A percentile compares a stretch with the other conserved stretches of the same genome.
These are phyloP conservation scores for Actenoides lindsayi DNA, from an alignment of 2,113 vertebrate species.

Conservation along the genomic window DNA sequence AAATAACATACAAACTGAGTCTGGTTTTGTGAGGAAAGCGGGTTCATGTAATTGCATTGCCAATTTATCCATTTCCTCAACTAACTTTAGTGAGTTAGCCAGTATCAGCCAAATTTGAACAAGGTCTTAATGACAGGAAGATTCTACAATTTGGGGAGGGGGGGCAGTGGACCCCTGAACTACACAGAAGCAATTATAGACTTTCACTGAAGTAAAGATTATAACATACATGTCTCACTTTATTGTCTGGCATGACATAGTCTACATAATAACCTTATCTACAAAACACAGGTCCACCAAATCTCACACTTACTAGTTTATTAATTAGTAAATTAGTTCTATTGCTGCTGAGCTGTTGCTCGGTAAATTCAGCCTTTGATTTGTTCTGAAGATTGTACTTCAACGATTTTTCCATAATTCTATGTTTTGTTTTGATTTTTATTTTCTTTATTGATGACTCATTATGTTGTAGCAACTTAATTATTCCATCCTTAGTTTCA, in stretches of 20 bases:
- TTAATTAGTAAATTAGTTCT: background rate
- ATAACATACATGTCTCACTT: background rate
- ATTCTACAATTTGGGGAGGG: background rate
- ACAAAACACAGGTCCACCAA: background rate
- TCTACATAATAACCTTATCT: background rate
- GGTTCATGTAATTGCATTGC: background rate
- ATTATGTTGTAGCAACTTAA: background rate
- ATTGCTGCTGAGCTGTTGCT: background rate
- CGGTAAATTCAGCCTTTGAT: background rate
- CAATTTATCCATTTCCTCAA: background rate
- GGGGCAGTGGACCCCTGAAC: background rate
- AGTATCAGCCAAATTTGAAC: background rate
- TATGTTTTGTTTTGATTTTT: background rate
- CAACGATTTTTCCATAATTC: background rate
- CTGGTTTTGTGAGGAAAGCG: background rate
- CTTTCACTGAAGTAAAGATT: background rate
- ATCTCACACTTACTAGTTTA: background rate
- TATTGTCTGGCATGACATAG: background rate
- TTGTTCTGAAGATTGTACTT: background rate
- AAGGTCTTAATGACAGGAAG: background rate
- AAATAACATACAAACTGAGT: background rate
- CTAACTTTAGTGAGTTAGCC: background rate
- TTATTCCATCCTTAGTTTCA: background rate
- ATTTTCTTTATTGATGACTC: background rate
- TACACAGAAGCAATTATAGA: background rate